phyloP scores from a whole-genome alignment of 2,797 vertebrate genomes.

The Alfaro cultratus region DNA sequence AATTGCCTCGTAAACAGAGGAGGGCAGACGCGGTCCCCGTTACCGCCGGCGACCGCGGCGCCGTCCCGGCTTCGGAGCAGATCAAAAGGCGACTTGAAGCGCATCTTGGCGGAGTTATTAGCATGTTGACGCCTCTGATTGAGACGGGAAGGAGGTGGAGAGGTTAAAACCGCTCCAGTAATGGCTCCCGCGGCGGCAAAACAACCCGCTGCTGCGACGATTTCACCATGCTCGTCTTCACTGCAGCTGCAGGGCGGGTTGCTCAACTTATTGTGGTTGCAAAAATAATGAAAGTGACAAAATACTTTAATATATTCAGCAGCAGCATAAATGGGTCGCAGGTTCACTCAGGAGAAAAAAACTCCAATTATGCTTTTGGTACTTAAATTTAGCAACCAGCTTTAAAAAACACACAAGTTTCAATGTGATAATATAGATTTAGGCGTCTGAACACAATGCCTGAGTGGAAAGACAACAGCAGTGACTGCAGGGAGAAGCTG shows the following conservation, averaged over 20 bases:
- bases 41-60: slow-evolving; percentile 45
- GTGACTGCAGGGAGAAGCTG: neutral
- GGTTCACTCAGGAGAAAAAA: neutral
- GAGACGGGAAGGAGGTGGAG: slow-evolving; percentile 45
- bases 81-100: slow-evolving; percentile 58
- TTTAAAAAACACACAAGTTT: too few species aligned
- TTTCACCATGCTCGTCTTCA: slow-evolving; percentile 12
- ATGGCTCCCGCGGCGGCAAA: slow-evolving; percentile 12
- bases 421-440: neutral
- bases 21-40: slow-evolving; percentile 73
- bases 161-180: slow-evolving; percentile 16
- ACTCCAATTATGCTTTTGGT: too few species aligned
- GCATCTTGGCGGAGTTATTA: slow-evolving; percentile 51
- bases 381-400: too few species aligned
- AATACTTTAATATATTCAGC: slow-evolving; percentile 7
- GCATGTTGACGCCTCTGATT: slow-evolving; percentile 42
- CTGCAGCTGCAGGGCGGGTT: slow-evolving; percentile 9
- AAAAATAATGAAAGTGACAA: slow-evolving; percentile 29
- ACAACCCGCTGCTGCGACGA: slow-evolving; percentile 10
- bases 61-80: slow-evolving; percentile 68
- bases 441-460: neutral
- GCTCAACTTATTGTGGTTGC: slow-evolving; percentile 15
- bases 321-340: slow-evolving; percentile 13
- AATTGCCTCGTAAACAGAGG: slow-evolving; percentile 89
- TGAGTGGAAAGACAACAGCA: neutral